Evolutionary conservation across 2,888 invertebrate species (phyloP), one percentile per base, ranked within the genome.

Genomic region (Hanleya hanleyi): DNA sequence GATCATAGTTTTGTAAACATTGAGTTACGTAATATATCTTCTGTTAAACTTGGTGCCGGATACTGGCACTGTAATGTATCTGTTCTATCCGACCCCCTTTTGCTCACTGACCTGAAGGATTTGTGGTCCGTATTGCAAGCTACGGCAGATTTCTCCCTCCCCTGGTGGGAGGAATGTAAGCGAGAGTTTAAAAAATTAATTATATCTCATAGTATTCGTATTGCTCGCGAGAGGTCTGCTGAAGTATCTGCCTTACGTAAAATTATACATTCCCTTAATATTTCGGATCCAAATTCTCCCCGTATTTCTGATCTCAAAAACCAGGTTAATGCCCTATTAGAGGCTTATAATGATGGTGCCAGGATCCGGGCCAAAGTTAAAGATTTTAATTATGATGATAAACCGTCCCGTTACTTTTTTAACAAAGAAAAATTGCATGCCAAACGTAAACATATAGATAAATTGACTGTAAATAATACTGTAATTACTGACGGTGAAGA

Each of bases 41-140:
- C 57, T 26, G 32, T 29, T 15, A 35, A n/a, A 15, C n/a, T 32
- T 6, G 62, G 61, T 5, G 38, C 57, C 37, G 64, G 64, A 64
- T 69, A 69, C 29, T 69, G 69, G 69, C 57, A 69, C 32, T 69
- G 57, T 29, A 57, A 69, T 35, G 37, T 37, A 26, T 51, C 69
- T 35, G 18, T 69, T 32, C 22, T 69, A 37, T 36, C n/a, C 1
- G 38, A 38, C n/a, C 38, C 47, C 4, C 26, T 6, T 32, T 67
- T 67, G 1, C 32, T 36, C 36, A 18, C 35, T 3, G 64, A 64
- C n/a, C 15, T 64, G 18, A 12, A 18, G 22, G 64, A 37, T 37
- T 64, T 64, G n/a, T 64, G 35, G 5, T n/a, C n/a, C 26, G 35
- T 35, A 3, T 26, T 64, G 5, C 37, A 15, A 57, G 57, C 57